Evolutionary conservation across 2,797 vertebrate species (phyloP).

Genomic region (Coendou prehensilis): DNA sequence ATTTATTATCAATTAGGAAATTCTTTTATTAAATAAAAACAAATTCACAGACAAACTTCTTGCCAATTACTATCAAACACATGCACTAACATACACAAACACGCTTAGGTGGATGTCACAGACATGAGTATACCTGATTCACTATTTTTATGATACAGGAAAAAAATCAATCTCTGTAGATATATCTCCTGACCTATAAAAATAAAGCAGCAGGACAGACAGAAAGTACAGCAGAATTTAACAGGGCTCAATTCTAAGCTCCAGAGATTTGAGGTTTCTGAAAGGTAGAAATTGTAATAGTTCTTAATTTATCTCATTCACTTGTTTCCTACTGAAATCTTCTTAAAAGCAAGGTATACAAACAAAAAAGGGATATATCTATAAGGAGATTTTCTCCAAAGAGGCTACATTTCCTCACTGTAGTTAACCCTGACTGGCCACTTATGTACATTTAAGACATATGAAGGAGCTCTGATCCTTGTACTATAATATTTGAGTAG

Average conservation of each 20-base stretch:
- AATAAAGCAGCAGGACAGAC: background rate
- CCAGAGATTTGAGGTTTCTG: background rate
- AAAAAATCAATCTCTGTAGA: background rate
- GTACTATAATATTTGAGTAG: background rate
- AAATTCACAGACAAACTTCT: constrained; percentile 82
- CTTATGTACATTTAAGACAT: background rate
- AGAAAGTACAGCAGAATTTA: background rate
- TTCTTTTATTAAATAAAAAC: constrained; percentile 75
- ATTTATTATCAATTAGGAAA: constrained; percentile 85
- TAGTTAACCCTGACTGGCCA: background rate
- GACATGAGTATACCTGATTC: background rate
- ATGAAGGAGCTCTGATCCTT: background rate
- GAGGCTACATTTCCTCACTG: background rate
- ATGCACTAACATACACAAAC: background rate
- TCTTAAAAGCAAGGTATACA: background rate
- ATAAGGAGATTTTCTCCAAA: background rate
- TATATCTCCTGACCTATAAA: background rate
- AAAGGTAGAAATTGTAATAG: background rate
- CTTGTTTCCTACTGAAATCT: constrained; percentile 39
- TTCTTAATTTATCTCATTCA: background rate
- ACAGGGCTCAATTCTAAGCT: background rate
- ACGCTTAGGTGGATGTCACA: background rate
- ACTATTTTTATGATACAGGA: background rate
- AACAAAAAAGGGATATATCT: background rate
- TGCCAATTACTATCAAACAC: constrained; percentile 59